Base-by-base conservation (phyloP, 2,113 vertebrate species). In the Macrotis lagotis region DNA sequence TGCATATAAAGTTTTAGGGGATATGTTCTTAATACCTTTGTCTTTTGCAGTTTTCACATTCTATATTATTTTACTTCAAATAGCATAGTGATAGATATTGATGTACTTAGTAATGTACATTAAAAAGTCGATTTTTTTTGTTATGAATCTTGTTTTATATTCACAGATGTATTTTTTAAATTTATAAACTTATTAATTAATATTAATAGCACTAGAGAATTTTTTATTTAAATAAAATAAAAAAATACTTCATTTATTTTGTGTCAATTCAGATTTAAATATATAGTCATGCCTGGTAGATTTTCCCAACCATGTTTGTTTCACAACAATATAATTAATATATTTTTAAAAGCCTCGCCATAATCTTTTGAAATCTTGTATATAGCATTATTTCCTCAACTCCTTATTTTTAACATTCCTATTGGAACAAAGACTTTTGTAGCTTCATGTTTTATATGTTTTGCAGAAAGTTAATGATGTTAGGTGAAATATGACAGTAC, bases 1-100 rank as follows among this genome's bases (percentile, higher is more conserved):
- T n/a, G n/a, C n/a, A n/a, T n/a, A n/a, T n/a, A n/a, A n/a, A 92
- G 2, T 92, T 92, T 96, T 92, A 88, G 88, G 93, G 89, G 12
- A 92, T 95, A 92, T 28, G 94, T 96, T 94, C n/a, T 31, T 90
- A 91, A 52, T 88, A 44, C 89, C 50, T 92, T 94, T 93, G 1
- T 12, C 90, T 95, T 92, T 49, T 91, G 90, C 95, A 48, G 83
- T 59, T 19, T 10, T 51, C 92, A 88, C 52, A 50, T 88, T 3
- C 25, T 91, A 4, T 90, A 19, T 12, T 91, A 96, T 94, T 96
- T 90, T 91, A 88, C 49, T 24, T 93, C 66, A 53, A 25, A 55
- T 94, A 53, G 14, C 44, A 92, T 51, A 92, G 48, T 89, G 88
- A 91, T 19, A 90, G 95, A 51, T 51, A 3, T 51, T 51, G 51